Evolutionary conservation across 2,888 invertebrate species (phyloP).

Genomic region (Orthosia cruda): DNA sequence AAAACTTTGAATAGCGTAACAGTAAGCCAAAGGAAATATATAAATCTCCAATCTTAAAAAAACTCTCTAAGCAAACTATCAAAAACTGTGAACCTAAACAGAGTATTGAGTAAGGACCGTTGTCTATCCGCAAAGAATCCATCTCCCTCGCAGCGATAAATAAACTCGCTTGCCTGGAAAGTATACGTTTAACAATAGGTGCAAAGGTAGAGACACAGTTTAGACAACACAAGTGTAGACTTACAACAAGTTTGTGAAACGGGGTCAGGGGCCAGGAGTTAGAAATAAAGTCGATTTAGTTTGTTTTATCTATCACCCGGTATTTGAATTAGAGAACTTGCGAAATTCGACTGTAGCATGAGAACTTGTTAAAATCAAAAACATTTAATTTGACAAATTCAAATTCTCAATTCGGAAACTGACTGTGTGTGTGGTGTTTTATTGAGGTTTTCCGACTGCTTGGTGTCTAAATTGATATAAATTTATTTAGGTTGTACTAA

Average conservation of each 20-base stretch:
- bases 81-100: not conserved
- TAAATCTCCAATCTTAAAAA: not conserved
- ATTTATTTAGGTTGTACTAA: too few relatives aligned
- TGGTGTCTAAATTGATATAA: too few relatives aligned
- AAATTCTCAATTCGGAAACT: too few relatives aligned
- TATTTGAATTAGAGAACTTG: too few relatives aligned
- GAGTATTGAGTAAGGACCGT: constrained; percentile 3
- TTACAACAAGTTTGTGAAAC: constrained; percentile 36
- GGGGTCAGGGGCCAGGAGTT: not conserved
- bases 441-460: not conserved
- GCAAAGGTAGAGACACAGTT: constrained; percentile 45
- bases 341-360: too few relatives aligned
- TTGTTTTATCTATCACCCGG: not conserved
- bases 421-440: not conserved
- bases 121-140: constrained; percentile 18
- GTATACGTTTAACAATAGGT: constrained; percentile 36
- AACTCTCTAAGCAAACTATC: not conserved
- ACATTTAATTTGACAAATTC: too few relatives aligned
- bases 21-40: too few relatives aligned
- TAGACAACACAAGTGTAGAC: constrained; percentile 41
- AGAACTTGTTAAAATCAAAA: too few relatives aligned
- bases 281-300: constrained; percentile 21
- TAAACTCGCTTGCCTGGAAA: constrained; percentile 37
- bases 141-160: constrained; percentile 37
- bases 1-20: too few relatives aligned